A percentile compares a stretch with the other conserved stretches of the same genome.
Evolutionary conservation across 1,140 invertebrate species (phyloP).

Genomic region (Neelides sp.): DNA sequence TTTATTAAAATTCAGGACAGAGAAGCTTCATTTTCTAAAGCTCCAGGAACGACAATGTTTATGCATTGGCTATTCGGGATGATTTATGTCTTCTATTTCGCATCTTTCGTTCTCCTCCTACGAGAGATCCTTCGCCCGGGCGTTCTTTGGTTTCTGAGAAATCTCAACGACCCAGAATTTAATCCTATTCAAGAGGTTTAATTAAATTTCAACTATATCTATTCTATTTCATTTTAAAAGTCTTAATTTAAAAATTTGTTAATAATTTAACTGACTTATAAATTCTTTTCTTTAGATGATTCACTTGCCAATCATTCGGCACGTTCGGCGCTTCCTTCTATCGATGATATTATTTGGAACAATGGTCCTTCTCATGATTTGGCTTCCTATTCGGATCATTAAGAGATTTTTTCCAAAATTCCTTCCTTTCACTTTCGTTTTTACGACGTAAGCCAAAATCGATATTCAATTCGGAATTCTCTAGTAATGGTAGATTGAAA

Average conservation of each 20-base stretch:
- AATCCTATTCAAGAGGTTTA: conserved; percentile 81
- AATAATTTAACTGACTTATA: conserved; percentile 10
- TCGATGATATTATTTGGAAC: conserved; percentile 94
- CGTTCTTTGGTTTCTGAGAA: conserved; percentile 90
- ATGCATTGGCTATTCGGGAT: conserved; percentile 99
- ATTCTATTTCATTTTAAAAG: background rate
- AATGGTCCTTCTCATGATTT: conserved; percentile 87
- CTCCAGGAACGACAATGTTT: conserved; percentile 93
- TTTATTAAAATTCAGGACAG: conserved; percentile 40
- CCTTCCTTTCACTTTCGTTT: conserved; percentile 78
- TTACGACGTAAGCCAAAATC: conserved; percentile 40
- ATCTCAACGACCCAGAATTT: conserved; percentile 97
- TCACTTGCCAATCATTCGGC: conserved; percentile 80
- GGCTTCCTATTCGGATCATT: conserved; percentile 83
- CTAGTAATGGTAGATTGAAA: too few species aligned
- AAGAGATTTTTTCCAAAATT: conserved; percentile 69
- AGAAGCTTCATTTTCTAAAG: conserved; percentile 69
- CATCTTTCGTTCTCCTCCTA: conserved; percentile 85
- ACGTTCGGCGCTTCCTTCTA: conserved; percentile 74
- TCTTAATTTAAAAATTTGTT: background rate
- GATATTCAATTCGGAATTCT: background rate
- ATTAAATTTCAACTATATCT: background rate
- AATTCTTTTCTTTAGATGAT: conserved; percentile 64
- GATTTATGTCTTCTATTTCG: conserved; percentile 99
- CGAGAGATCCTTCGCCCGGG: conserved; percentile 89